Evolutionary conservation across 2,888 invertebrate species (phyloP).

Genomic region (Plebejus melissa): DNA sequence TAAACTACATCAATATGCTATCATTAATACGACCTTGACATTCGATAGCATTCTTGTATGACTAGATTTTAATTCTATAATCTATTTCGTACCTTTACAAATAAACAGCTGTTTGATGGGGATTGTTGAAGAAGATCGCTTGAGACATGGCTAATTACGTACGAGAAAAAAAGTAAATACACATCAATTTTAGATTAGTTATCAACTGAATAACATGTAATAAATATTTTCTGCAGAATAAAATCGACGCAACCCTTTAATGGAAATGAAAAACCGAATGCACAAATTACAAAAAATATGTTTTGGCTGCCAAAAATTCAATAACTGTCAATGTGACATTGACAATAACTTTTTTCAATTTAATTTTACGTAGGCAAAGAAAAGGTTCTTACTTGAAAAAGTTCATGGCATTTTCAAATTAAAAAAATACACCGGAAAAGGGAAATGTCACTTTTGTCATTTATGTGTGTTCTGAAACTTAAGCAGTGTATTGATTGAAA

Average conservation of each 20-base stretch:
- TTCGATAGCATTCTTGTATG: slow-evolving; percentile 13
- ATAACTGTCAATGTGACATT: neutral
- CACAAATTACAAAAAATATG: neutral
- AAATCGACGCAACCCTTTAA: neutral
- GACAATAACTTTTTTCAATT: neutral
- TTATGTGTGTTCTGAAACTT: too few relatives aligned
- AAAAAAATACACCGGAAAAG: too few relatives aligned
- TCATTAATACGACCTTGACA: slow-evolving; percentile 27
- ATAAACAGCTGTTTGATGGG: slow-evolving; percentile 59
- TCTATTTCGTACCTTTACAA: slow-evolving; percentile 58
- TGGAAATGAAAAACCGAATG: neutral
- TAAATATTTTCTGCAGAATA: neutral
- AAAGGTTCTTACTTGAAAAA: too few relatives aligned
- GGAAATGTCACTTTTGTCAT: too few relatives aligned
- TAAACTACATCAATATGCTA: neutral
- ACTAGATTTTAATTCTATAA: neutral
- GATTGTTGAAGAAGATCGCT: slow-evolving; percentile 40
- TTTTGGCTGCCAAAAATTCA: neutral
- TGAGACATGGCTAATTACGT: slow-evolving; percentile 53
- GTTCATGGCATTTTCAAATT: too few relatives aligned
- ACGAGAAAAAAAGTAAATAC: slow-evolving; percentile 33
- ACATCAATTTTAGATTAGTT: slow-evolving; percentile 34
- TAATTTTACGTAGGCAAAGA: too few relatives aligned
- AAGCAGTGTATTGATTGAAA: too few relatives aligned
- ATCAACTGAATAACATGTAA: neutral